These are phyloP conservation scores for Pogona vitticeps DNA, from an alignment of 2,113 vertebrate genomes.

Conservation along the genomic window DNA sequence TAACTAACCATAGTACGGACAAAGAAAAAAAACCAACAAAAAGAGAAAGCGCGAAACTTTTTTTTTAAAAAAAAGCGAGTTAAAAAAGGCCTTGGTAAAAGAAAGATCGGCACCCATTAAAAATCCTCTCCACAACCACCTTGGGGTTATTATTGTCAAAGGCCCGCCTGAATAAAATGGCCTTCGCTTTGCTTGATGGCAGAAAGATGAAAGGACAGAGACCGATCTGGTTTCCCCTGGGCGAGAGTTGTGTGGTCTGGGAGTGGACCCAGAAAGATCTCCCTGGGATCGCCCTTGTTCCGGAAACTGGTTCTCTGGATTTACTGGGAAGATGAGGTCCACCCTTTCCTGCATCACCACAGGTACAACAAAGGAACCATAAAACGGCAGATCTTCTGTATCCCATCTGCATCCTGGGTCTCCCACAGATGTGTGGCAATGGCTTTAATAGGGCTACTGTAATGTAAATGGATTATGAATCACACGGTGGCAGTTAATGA, in stretches of 20 bases:
- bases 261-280: not conserved
- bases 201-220: not conserved
- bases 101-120: too few relatives aligned
- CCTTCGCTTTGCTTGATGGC: too few relatives aligned
- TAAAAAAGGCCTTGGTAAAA: too few relatives aligned
- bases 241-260: not conserved
- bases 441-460: not conserved
- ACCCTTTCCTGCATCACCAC: not conserved
- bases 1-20: too few relatives aligned
- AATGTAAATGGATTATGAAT: not conserved
- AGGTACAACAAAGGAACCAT: not conserved
- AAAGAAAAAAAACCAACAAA: too few relatives aligned
- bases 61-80: too few relatives aligned
- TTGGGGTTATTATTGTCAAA: too few relatives aligned
- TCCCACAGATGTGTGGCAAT: not conserved
- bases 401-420: not conserved
- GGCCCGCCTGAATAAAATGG: not conserved
- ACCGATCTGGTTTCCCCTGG: too few relatives aligned
- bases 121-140: too few relatives aligned
- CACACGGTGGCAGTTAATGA: not conserved
- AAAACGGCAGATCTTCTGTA: not conserved
- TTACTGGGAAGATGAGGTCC: not conserved
- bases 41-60: too few relatives aligned
- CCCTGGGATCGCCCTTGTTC: not conserved
- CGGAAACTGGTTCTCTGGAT: not conserved